Base-by-base conservation (phyloP, 2,113 vertebrate genomes). In the Podarcis muralis region DNA sequence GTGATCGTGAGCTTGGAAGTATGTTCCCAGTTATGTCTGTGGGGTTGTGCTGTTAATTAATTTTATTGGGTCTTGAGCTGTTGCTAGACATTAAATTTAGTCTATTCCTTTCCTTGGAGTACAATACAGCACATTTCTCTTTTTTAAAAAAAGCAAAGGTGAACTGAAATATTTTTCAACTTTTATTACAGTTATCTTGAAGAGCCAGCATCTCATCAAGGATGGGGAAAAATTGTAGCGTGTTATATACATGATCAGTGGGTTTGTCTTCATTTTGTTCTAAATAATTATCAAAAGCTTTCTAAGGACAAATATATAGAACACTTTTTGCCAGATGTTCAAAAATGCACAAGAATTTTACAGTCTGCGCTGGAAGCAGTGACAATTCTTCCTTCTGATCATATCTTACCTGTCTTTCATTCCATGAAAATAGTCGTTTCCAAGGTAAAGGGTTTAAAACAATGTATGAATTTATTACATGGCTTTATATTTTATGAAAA, bases 181-280 rank as follows among this genome's bases (percentile, higher is more conserved):
- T 23, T 30, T 74, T 74, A 62, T 92, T 97, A 92, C 94, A 97
- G 97, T 86, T 87, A 81, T 20, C 30, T 85, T 0, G 97, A 97
- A 84, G 96, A 96, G 78, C 88, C 92, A 0, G 16, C 92, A 0
- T 92, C 96, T 89, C 94, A 96, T 92, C 97, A 97, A 92, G 98
- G 98, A 91, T 99, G 99, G 99, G 99, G 98, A 6, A 98, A 92
- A 37, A 78, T 98, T 3, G 97, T 97, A 8, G 97, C 99, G 11
- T 95, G 95, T 3, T 99, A 98, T 65, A 69, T 99, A 91, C 93
- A 87, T 25, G 97, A 99, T 94, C 98, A 99, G 93, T 99, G 99
- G 99, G 90, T 95, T 90, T 99, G 99, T 94, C 95, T 98, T 59
- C 93, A 92, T 92, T 98, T 97, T 74, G 86, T 98, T 81, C 93